phyloP scores from a whole-genome alignment of 2,888 invertebrate species.

The Drosophila longiperda region DNA sequence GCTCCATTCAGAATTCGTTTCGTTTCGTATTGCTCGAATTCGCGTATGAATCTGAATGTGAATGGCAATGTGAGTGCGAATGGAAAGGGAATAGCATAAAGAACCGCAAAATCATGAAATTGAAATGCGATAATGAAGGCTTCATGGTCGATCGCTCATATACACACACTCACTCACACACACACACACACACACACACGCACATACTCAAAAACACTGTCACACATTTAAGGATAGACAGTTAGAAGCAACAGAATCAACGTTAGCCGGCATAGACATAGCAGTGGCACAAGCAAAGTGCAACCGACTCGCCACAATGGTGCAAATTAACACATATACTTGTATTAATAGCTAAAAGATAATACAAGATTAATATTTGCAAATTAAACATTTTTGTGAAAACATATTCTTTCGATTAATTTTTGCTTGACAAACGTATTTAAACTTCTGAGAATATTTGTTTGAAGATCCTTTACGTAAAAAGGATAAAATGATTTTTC shows the following conservation, averaged over 20 bases:
- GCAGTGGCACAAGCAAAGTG: slow-evolving; percentile 45
- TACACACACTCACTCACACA: slow-evolving; percentile 38
- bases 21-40: slow-evolving; percentile 26
- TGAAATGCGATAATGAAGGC: slow-evolving; percentile 79
- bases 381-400: background rate
- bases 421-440: background rate
- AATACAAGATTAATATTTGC: background rate
- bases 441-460: background rate
- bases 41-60: slow-evolving; percentile 21
- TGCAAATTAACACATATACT: background rate
- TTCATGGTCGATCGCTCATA: slow-evolving; percentile 79
- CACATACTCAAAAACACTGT: slow-evolving; percentile 14
- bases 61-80: slow-evolving; percentile 30
- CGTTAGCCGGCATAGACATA: slow-evolving; percentile 6
- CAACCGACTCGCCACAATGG: slow-evolving; percentile 65
- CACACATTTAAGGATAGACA: slow-evolving; percentile 18
- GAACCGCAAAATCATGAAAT: slow-evolving; percentile 76
- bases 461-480: background rate
- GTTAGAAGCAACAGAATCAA: slow-evolving; percentile 53
- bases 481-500: background rate
- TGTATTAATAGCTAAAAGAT: background rate
- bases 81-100: slow-evolving; percentile 69
- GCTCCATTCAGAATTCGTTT: slow-evolving; percentile 21
- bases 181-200: slow-evolving; percentile 17
- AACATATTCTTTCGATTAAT: background rate